Evolutionary conservation across 2,888 invertebrate species (phyloP), one percentile per base, ranked within the genome.

Genomic region (Phalangium opilio): DNA sequence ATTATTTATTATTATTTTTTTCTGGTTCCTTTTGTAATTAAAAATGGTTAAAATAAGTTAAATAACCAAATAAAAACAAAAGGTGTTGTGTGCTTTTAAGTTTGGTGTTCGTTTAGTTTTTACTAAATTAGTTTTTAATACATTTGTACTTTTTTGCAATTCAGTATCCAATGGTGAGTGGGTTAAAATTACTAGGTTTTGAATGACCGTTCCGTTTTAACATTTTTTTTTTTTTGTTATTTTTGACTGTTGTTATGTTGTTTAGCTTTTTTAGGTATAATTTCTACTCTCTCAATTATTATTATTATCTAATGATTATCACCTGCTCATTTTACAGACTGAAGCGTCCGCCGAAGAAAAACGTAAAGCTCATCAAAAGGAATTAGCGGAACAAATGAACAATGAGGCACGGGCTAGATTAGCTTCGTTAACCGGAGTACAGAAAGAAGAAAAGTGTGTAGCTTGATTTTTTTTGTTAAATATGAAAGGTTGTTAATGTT

Each of bases 291-390:
- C 7, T 14, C 8, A n/a, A 7, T 43, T 43, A 15, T 32, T 19
- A 18, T 40, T 2, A 27, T 12, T 27, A 43, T 7, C 27, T 8
- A 27, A 27, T 8, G 27, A 4, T 27, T 27, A n/a, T n/a, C n/a
- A n/a, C n/a, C 8, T 27, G 8, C 27, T 27, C 4, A 27, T 27
- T 47, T 57, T 57, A 27, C 59, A 73, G 70, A 86, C 85, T 34
- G 95, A 96, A 64, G 84, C 85, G 58, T 90, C 91, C 11, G 83
- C 91, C 0, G 98, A 99, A 65, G 96, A 98, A 61, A 96, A 96
- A 66, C 77, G 98, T 12, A 89, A 90, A 58, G 81, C 86, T 61
- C 93, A 96, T 71, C 98, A 99, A 66, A 83, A 85, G 59, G 95
- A 96, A 67, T 69, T 99, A 50, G 90, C 90, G 0, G 76, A 80